Conservation (phyloP, 2,888 invertebrate species). For the Epistrophe grossulariae region DNA sequence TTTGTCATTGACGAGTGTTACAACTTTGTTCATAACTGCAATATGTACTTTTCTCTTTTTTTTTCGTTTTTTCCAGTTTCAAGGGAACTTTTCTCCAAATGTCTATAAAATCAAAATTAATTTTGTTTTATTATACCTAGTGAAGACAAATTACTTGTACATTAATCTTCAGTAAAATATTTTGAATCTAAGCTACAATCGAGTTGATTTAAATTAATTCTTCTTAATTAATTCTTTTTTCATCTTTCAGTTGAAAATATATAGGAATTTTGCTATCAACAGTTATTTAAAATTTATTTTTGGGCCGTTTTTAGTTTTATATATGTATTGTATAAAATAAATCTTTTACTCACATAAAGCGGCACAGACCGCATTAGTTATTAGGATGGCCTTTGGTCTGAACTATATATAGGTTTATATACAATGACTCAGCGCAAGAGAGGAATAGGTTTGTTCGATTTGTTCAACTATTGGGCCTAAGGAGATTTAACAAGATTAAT, state of each 20-base stretch:
- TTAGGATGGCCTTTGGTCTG: no score
- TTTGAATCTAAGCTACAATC: background rate
- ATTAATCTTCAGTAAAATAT: constrained; percentile 12
- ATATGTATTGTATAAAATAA: no score
- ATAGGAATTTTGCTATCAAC: background rate
- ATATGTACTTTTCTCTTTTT: background rate
- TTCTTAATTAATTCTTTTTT: constrained; percentile 80
- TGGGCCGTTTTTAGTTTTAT: no score
- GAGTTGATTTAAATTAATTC: constrained; percentile 5
- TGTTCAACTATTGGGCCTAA: no score
- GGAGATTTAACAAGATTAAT: no score
- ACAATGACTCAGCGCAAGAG: no score
- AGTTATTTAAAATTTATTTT: no score
- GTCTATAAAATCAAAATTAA: background rate
- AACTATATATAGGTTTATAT: no score
- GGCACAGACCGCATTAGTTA: no score
- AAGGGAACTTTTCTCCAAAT: background rate
- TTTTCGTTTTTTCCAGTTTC: background rate
- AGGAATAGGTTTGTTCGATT: no score
- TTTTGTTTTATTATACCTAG: background rate
- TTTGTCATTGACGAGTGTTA: constrained; percentile 18
- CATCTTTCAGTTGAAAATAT: constrained; percentile 77
- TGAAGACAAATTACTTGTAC: background rate
- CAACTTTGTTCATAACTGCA: background rate
- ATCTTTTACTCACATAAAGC: no score